Percentiles rank a stretch among this genome's conserved stretches.
Evolutionary conservation across 2,113 vertebrate genomes (phyloP).

Genomic region (Perca fluviatilis): DNA sequence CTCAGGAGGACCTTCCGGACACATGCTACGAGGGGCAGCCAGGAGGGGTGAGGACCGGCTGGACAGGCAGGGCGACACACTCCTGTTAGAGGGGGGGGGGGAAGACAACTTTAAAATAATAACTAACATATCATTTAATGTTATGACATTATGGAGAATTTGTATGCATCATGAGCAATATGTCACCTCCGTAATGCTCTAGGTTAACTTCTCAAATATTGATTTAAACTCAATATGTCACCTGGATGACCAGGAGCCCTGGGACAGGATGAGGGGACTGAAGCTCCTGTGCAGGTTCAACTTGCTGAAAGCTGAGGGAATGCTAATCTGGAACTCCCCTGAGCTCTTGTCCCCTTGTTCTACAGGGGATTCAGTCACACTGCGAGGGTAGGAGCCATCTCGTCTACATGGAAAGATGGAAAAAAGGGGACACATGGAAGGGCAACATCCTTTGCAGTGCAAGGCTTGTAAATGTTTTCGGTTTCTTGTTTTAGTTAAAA

Average conservation of each 20-base stretch:
- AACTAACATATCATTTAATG: neutral
- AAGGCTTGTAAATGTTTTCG: neutral
- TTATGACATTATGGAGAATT: rapidly evolving
- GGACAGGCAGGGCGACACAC: conserved; percentile 90
- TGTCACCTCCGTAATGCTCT: neutral
- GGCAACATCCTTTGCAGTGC: neutral
- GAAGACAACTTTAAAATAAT: neutral
- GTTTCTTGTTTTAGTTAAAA: neutral
- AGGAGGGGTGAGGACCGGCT: conserved; percentile 91
- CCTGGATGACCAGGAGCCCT: conserved; percentile 94
- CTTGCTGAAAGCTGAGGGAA: conserved; percentile 96
- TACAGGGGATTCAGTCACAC: conserved; percentile 82
- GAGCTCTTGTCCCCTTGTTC: conserved; percentile 86
- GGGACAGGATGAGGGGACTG: conserved; percentile 88
- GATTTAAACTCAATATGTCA: conserved; percentile 67
- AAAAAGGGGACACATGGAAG: neutral
- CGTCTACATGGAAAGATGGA: conserved; percentile 75
- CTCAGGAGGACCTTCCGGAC: conserved; percentile 79
- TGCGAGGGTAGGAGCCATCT: conserved; percentile 83
- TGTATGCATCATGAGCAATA: neutral
- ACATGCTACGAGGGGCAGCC: conserved; percentile 74
- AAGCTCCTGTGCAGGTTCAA: conserved; percentile 89
- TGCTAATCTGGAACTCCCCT: conserved; percentile 92
- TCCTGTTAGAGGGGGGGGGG: conserved; percentile 78
- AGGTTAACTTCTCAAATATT: neutral